These are phyloP conservation scores for Poeciliopsis gracilis DNA, from an alignment of 2,797 vertebrate genomes.

Conservation along the genomic window DNA sequence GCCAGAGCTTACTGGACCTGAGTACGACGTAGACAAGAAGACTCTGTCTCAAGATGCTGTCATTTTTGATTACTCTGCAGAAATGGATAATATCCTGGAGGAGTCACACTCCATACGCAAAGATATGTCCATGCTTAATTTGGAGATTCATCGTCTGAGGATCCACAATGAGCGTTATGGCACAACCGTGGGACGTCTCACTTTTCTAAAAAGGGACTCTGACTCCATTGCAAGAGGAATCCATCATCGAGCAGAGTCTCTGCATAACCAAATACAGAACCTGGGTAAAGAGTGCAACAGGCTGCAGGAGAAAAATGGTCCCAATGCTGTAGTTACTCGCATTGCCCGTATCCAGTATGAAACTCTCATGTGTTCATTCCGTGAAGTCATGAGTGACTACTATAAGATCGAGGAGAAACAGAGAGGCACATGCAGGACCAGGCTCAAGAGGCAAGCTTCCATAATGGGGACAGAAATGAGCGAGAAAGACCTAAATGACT, in stretches of 20 bases:
- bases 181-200: slow-evolving; percentile 86
- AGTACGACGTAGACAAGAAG: slow-evolving; percentile 53
- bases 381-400: slow-evolving; percentile 84
- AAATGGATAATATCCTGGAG: slow-evolving; percentile 79
- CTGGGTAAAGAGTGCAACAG: slow-evolving; percentile 74
- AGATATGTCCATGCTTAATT: slow-evolving; percentile 80
- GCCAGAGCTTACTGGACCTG: slow-evolving; percentile 1
- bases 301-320: slow-evolving; percentile 77
- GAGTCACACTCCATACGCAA: slow-evolving; percentile 82
- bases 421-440: slow-evolving; percentile 82
- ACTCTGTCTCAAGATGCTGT: slow-evolving; percentile 70
- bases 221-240: slow-evolving; percentile 88
- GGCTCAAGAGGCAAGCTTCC: slow-evolving; percentile 90
- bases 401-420: slow-evolving; percentile 86
- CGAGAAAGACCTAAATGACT: slow-evolving; percentile 84
- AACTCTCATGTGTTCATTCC: slow-evolving; percentile 81
- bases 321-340: slow-evolving; percentile 77
- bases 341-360: slow-evolving; percentile 81
- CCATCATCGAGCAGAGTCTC: slow-evolving; percentile 78
- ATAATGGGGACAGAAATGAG: slow-evolving; percentile 88
- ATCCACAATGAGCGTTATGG: slow-evolving; percentile 86
- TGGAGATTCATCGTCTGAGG: slow-evolving; percentile 81
- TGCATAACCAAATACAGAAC: slow-evolving; percentile 81
- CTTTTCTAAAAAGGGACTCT: slow-evolving; percentile 88
- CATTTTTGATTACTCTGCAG: slow-evolving; percentile 80